Percentiles rank a stretch among this genome's conserved stretches.
phyloP scores from a whole-genome alignment of 2,797 vertebrate genomes.

The Euthynnus affinis region DNA sequence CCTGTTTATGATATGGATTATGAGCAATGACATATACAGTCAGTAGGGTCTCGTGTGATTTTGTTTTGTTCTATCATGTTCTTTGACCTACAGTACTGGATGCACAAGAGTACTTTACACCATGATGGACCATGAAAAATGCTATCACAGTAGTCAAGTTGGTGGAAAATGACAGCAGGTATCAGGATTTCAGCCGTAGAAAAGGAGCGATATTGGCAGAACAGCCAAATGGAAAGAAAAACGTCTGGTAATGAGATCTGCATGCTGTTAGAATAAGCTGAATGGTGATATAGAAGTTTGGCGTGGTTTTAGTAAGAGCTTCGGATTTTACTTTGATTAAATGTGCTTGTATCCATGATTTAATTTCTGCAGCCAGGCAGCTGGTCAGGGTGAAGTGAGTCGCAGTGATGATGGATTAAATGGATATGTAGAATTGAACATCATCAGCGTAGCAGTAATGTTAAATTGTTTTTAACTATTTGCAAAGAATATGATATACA shows the following conservation, averaged over 20 bases:
- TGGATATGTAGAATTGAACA: constrained; percentile 6
- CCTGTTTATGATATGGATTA: too few species aligned
- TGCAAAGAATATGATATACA: not conserved
- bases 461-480: not conserved
- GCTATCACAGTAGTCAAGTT: not conserved
- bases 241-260: not conserved
- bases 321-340: not conserved
- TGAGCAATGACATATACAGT: too few species aligned
- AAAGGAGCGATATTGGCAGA: not conserved
- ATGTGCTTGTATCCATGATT: not conserved
- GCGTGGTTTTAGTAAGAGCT: too few species aligned
- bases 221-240: not conserved
- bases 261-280: not conserved
- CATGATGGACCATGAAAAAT: too few species aligned
- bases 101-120: not conserved
- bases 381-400: not conserved
- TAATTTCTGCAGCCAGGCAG: too few species aligned
- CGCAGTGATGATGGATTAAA: not conserved
- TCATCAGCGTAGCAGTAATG: constrained; percentile 10
- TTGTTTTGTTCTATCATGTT: too few species aligned
- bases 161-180: not conserved
- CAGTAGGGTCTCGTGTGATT: too few species aligned
- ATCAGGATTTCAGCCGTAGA: too few species aligned
- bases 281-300: not conserved
- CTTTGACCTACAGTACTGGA: not conserved